Evolutionary conservation across 2,113 vertebrate genomes (phyloP).

Genomic region (Tricholaema leucomelas): DNA sequence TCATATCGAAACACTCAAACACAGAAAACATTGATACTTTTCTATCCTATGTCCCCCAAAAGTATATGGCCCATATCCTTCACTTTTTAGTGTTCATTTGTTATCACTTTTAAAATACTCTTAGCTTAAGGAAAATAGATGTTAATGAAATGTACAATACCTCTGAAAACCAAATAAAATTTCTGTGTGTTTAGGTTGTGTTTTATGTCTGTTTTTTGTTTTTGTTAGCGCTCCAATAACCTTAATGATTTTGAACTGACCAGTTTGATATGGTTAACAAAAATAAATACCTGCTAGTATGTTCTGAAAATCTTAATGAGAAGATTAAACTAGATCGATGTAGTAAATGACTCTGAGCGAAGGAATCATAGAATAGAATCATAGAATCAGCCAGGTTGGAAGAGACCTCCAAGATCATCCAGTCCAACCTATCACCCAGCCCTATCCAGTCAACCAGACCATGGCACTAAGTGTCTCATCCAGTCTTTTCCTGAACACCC

Average conservation of each 20-base stretch:
- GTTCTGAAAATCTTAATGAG: neutral
- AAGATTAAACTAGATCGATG: neutral
- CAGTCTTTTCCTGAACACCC: too few species aligned
- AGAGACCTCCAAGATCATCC: too few species aligned
- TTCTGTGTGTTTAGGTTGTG: too few species aligned
- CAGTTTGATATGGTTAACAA: neutral
- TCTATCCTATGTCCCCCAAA: neutral
- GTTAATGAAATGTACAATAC: neutral
- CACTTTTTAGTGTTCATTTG: neutral
- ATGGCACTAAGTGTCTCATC: too few species aligned
- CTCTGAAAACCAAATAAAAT: neutral
- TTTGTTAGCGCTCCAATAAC: neutral
- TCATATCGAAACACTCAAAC: too few species aligned
- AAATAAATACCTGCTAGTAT: fast-evolving
- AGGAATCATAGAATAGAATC: too few species aligned
- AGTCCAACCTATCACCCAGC: too few species aligned
- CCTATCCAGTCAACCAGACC: too few species aligned
- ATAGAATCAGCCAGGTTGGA: too few species aligned
- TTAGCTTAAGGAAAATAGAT: neutral
- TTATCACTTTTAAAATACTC: neutral
- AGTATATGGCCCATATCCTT: neutral
- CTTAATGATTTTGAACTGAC: neutral
- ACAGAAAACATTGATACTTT: neutral
- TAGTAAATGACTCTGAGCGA: neutral
- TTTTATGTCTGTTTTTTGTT: too few species aligned